Conservation (phyloP, 2,797 vertebrate genomes). For the Tangara arthus region DNA sequence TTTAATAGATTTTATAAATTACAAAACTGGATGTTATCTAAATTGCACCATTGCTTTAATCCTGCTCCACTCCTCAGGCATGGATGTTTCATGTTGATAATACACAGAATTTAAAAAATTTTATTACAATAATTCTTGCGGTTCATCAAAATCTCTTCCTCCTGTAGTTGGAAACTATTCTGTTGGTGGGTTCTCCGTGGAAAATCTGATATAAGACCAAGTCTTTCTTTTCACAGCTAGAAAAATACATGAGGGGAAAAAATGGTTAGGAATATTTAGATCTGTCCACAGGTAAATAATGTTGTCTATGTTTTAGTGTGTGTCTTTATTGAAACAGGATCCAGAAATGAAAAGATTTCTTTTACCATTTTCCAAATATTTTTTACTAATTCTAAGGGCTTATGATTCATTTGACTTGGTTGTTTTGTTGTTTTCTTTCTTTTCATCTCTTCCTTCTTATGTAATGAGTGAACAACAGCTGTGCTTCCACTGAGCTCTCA, state of each 20-base stretch:
- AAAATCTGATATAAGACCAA: neutral
- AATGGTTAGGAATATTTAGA: neutral
- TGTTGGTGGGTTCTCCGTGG: rapidly evolving
- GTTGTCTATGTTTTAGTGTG: neutral
- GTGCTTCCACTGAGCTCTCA: neutral
- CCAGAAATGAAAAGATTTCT: neutral
- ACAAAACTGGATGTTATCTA: neutral
- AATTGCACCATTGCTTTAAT: neutral
- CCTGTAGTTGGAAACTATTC: neutral
- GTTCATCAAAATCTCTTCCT: neutral
- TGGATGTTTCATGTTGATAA: neutral
- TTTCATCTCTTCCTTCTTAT: neutral
- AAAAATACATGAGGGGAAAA: neutral
- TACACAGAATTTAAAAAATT: neutral
- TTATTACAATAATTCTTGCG: neutral
- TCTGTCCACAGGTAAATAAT: neutral
- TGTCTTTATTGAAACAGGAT: neutral
- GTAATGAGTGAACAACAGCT: neutral
- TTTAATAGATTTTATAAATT: neutral
- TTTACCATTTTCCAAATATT: neutral
- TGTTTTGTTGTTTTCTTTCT: neutral
- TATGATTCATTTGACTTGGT: neutral
- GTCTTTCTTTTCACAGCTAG: neutral
- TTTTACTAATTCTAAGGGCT: neutral
- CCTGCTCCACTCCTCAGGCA: neutral